These are phyloP conservation scores for Taenioides sp. DNA, from an alignment of 2,797 vertebrate species.

Conservation along the genomic window DNA sequence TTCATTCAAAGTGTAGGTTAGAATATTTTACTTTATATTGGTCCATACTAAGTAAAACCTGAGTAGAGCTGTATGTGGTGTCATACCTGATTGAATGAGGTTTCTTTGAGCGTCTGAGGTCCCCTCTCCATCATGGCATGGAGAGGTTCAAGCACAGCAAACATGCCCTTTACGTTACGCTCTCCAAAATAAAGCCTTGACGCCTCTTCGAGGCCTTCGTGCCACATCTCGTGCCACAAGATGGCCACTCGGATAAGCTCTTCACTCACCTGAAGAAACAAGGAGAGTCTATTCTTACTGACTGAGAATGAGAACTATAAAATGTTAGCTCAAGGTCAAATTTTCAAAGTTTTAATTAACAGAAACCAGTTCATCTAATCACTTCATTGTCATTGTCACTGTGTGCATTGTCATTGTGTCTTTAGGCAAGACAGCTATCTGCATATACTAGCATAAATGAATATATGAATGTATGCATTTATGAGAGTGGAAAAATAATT, in stretches of 20 bases:
- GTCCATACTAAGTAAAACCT: neutral
- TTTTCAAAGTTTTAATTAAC: neutral
- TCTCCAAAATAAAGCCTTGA: conserved; percentile 98
- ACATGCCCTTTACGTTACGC: conserved; percentile 98
- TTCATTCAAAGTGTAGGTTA: no score
- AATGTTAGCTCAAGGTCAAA: neutral
- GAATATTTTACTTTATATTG: neutral
- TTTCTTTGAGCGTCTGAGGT: conserved; percentile 97
- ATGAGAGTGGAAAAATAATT: neutral
- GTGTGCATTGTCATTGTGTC: neutral
- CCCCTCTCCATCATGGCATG: conserved; percentile 99
- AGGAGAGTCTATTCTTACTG: neutral
- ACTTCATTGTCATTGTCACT: neutral
- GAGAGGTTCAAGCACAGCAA: conserved; percentile 95
- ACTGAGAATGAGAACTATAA: neutral
- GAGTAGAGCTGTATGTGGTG: neutral
- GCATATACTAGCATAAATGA: neutral
- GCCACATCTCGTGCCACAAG: conserved; percentile 99
- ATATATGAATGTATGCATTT: no score
- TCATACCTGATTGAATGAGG: conserved; percentile 96
- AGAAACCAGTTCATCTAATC: neutral
- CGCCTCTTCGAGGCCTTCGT: conserved; percentile 95
- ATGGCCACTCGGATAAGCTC: conserved; percentile 98
- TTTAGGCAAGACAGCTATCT: neutral
- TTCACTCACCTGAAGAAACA: conserved; percentile 88